Base-by-base conservation (phyloP, 2,888 invertebrate species). In the Archaeoteleia sp. region DNA sequence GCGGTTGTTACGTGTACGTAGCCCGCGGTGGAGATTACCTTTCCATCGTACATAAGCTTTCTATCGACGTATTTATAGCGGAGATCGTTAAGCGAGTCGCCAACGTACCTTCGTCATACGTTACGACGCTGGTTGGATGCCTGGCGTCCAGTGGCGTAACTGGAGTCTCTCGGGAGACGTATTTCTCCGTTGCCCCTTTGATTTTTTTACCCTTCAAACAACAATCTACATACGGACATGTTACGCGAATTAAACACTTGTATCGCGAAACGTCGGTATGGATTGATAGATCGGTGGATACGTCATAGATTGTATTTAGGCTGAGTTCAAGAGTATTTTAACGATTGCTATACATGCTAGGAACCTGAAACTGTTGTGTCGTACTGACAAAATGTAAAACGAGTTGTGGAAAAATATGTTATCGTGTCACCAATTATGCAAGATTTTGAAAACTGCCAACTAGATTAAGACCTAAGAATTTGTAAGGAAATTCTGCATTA, bases 21-120 rank as follows among this genome's bases (percentile, higher is more conserved):
- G 65, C 65, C 53, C 45, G 53, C 51, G 57, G 57, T 46, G 40
- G 57, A 65, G 51, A 65, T 65, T 65, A 53, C 63, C 42, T 53
- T 40, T 53, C 34, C 65, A 34, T 46, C 65, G 58, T 65, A 58
- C 57, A 58, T 65, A 65, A 65, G 51, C 65, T 65, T 51, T 57
- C 65, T 65, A 66, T 66, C 66, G 54, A 48, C 58, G 66, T 66
- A 66, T 66, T 60, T 58, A 66, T 60, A 60, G 66, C 54, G 43
- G 2, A 13, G 53, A 60, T 60, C 58, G 54, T 66, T 65, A 58
- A 60, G 48, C 55, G 27, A 55, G 29, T 49, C 63, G 55, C 48
- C 55, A 37, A 55, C 55, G 62, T 39, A 12, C 32, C 63, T 57
- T 37, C 63, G 63, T 57, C 57, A 46, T 57, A 55, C 43, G 49